Percentiles rank a stretch among this genome's conserved stretches.
phyloP scores from a whole-genome alignment of 2,888 invertebrate species.

The Agrochola circellaris region DNA sequence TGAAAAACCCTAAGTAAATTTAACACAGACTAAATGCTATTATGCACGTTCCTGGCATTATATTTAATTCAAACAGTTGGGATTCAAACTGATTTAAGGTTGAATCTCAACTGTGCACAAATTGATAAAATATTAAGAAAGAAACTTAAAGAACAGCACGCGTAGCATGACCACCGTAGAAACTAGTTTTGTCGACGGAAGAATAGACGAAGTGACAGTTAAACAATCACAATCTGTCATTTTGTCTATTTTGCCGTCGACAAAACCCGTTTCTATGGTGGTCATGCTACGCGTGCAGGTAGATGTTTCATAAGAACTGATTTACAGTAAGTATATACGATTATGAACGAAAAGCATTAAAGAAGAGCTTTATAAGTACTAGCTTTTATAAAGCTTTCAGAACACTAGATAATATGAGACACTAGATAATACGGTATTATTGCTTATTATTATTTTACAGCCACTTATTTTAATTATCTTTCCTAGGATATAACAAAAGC shows the following conservation, averaged over 20 bases:
- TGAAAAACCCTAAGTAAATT: not conserved
- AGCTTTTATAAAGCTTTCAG: conserved; percentile 9
- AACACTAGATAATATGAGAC: not conserved
- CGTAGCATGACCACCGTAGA: too few species aligned
- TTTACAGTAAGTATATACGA: not conserved
- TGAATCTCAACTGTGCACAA: not conserved
- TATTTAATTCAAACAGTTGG: not conserved
- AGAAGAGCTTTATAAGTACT: not conserved
- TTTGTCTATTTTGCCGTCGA: too few species aligned
- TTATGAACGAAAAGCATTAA: conserved; percentile 10
- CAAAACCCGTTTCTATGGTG: too few species aligned
- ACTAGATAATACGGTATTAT: not conserved
- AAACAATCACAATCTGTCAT: too few species aligned
- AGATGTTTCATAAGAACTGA: not conserved
- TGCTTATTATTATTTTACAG: not conserved
- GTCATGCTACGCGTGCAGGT: too few species aligned
- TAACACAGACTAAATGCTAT: not conserved
- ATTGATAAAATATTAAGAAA: conserved; percentile 5
- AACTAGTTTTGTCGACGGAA: too few species aligned
- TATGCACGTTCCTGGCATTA: not conserved
- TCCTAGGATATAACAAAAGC: conserved; percentile 1
- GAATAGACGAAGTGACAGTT: too few species aligned
- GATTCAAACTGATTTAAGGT: too few species aligned
- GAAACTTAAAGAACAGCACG: not conserved
- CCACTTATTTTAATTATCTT: conserved; percentile 1